Conservation (phyloP, 2,797 vertebrate genomes). For the Danio choprae region DNA sequence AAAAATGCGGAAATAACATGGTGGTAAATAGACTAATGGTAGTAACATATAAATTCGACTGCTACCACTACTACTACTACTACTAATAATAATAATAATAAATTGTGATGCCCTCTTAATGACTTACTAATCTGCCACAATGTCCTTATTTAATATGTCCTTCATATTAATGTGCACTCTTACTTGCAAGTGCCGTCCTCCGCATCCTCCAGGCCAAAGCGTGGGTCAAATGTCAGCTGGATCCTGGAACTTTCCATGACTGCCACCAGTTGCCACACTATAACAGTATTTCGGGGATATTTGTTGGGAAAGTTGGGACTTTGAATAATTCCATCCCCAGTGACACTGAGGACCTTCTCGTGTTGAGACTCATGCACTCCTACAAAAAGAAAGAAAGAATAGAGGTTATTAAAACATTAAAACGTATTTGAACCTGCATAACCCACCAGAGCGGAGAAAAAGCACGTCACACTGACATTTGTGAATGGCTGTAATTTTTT, state of each 20-base stretch:
- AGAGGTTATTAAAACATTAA: background rate
- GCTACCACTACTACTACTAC: too few species aligned
- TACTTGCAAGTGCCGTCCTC: conserved; percentile 99
- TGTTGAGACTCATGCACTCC: conserved; percentile 94
- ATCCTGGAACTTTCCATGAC: conserved; percentile 86
- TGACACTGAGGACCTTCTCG: conserved; percentile 92
- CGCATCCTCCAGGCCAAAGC: conserved; percentile 95
- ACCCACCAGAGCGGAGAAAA: conserved; percentile 1
- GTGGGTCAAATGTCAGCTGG: conserved; percentile 93
- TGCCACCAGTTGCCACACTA: conserved; percentile 92
- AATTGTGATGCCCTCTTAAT: background rate
- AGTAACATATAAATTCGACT: too few species aligned
- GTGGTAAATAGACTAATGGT: background rate
- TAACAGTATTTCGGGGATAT: conserved; percentile 88
- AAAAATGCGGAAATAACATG: too few species aligned
- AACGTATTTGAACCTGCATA: background rate
- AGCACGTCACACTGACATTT: background rate
- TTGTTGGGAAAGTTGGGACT: conserved; percentile 92
- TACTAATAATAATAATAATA: background rate
- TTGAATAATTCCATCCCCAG: conserved; percentile 90
- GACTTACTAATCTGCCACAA: background rate
- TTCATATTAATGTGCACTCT: conserved; percentile 66
- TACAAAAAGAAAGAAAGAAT: conserved; percentile 64
- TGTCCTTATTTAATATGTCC: background rate
- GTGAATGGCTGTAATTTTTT: background rate